Evolutionary conservation across 2,797 vertebrate genomes (phyloP), one percentile per base, ranked within the genome.

Genomic region (Halcyon badia): DNA sequence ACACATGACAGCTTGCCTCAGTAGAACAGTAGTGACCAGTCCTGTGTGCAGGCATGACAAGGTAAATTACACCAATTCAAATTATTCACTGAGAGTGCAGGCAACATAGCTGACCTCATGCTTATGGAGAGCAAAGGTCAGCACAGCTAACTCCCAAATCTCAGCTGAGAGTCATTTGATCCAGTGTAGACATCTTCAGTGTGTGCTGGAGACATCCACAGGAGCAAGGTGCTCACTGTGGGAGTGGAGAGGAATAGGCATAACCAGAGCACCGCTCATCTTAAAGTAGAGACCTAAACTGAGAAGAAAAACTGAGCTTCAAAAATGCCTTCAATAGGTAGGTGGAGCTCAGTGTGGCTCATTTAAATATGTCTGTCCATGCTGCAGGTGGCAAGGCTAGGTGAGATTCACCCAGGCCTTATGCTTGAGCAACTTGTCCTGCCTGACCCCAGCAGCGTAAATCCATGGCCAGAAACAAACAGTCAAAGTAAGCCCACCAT

Each of bases 21-120:
- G 30, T 54, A 44, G 64, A 79, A 44, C 9, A 28, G 42, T 6
- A 77, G 51, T 48, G 61, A 73, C 71, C 69, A 91, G 51, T 26
- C 82, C 60, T 71, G 31, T 28, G 0, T 62, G 64, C 37, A 83
- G 44, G 14, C 0, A 0, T 33, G 79, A 35, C 41, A 85, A 78
- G 72, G 64, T 86, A 64, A 89, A 86, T 89, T 42, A 77, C 44
- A 46, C 60, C 90, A 84, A 83, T 39, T 52, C 48, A 26, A 62
- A 58, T 54, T 51, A 86, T 81, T 66, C 78, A 35, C 35, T 1
- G 5, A 11, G 19, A 57, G n/a, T 20, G 3, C 72, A 71, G 68
- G 39, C 71, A 75, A 25, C 52, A 60, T 6, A 87, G 62, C 39
- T 60, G 56, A 61, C 57, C 17, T 71, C 39, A 11, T 37, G n/a